Conservation (phyloP, 1,140 invertebrate genomes). For the Hypsibius dujardini region DNA sequence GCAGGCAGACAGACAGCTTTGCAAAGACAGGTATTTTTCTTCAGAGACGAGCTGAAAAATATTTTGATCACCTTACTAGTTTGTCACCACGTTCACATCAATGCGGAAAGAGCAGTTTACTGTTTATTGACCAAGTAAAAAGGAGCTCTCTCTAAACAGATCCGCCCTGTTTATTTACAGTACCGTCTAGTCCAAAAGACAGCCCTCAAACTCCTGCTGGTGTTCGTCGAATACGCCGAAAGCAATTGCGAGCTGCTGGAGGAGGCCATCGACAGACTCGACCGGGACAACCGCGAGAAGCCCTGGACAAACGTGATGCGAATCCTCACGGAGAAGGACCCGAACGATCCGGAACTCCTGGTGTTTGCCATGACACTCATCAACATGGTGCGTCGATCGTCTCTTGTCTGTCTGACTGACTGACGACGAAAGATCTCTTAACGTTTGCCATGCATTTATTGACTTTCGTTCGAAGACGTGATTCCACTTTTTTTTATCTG, state of each 20-base stretch:
- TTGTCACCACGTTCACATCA: too few species aligned
- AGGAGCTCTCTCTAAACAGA: neutral
- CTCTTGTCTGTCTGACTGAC: slow-evolving; percentile 14
- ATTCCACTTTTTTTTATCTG: neutral
- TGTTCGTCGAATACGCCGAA: slow-evolving; percentile 96
- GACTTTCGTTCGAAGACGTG: neutral
- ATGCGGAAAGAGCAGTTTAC: too few species aligned
- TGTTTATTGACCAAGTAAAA: too few species aligned
- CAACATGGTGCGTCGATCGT: slow-evolving; percentile 47
- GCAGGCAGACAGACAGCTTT: slow-evolving; percentile 23
- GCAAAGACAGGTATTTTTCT: neutral
- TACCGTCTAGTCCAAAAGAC: slow-evolving; percentile 97
- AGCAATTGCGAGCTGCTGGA: slow-evolving; percentile 72
- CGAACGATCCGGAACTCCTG: slow-evolving; percentile 79
- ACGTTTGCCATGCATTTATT: slow-evolving; percentile 2
- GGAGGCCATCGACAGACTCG: slow-evolving; percentile 68
- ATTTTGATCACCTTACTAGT: too few species aligned
- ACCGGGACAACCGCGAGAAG: slow-evolving; percentile 46
- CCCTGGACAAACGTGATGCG: slow-evolving; percentile 70
- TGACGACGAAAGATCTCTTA: neutral
- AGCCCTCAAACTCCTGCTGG: slow-evolving; percentile 80
- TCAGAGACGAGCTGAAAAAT: too few species aligned
- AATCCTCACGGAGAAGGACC: slow-evolving; percentile 79
- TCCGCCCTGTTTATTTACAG: slow-evolving; percentile 30
- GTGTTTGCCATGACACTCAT: slow-evolving; percentile 89